Base-by-base conservation (phyloP, 2,113 vertebrate genomes). In the Pygoscelis adeliae region DNA sequence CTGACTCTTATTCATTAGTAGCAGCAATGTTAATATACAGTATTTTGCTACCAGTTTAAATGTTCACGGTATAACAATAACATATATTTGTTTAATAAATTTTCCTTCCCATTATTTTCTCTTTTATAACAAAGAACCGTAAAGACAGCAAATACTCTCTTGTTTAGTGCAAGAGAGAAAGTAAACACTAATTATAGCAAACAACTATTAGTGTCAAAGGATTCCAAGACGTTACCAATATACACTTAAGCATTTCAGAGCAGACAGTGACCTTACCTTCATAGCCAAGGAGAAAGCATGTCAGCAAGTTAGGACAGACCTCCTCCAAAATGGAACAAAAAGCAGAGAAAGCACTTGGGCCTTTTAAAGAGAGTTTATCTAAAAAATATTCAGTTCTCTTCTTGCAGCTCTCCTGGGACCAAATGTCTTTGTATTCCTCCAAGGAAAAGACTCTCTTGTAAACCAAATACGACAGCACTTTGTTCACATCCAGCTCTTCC, bases 321-420 rank as follows among this genome's bases (percentile, higher is more conserved):
- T 99, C 99, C 88, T 99, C 99, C 98, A 99, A 97, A 83, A 99
- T 93, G 25, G 98, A 98, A 96, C 98, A 99, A 97, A 99, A 99
- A 34, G 98, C 98, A 76, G 97, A 98, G 97, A 99, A 99, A 40
- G 98, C 99, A 56, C 85, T 65, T 12, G 99, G 99, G 59, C 98
- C 99, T 98, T 99, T 99, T 18, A 96, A 95, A 79, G 97, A 97
- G 63, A 99, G 98, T 93, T 98, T 98, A 95, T 99, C 98, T 96
- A 99, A 89, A 89, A 99, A 99, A 73, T 98, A 96, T 38, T 99
- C 99, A 0, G 98, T 98, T 91, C 97, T 97, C 84, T 98, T 98
- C 83, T 90, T 95, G 77, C 67, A 97, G 96, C 98, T 96, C 56
- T 98, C 98, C 89, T 98, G 97, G 5, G 97, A 98, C 90, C 99